Percentiles rank a stretch among this genome's conserved stretches.
Conservation (phyloP, 2,888 invertebrate genomes). For the Neoitamus cyanurus region DNA sequence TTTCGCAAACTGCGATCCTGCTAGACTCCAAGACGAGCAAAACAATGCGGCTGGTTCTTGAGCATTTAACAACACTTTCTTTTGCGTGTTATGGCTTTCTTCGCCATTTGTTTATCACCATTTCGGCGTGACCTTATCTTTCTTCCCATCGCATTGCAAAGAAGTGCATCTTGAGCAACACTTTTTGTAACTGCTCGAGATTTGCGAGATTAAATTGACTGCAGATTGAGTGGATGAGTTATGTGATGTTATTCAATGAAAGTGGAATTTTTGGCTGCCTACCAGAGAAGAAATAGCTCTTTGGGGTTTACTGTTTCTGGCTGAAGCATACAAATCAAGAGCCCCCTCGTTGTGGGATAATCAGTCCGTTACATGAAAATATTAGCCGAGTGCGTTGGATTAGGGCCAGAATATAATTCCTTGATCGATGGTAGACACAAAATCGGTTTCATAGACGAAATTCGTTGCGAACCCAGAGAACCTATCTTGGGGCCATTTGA, state of each 20-base stretch:
- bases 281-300: background rate
- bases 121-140: background rate
- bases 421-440: background rate
- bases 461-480: no score
- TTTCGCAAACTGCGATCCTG: background rate
- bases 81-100: background rate
- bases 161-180: background rate
- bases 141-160: background rate
- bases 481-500: no score
- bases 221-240: background rate
- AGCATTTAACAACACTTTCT: background rate
- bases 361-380: background rate
- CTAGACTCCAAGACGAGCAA: background rate
- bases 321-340: background rate
- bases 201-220: background rate
- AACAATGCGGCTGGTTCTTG: background rate
- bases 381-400: background rate
- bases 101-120: background rate
- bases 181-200: background rate
- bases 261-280: background rate
- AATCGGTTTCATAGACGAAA: no score
- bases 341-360: background rate
- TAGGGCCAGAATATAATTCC: background rate
- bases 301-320: background rate
- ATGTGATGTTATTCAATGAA: conserved; percentile 14